Evolutionary conservation across 2,888 invertebrate species (phyloP).

Genomic region (Branchipolynoe longqiensis): DNA sequence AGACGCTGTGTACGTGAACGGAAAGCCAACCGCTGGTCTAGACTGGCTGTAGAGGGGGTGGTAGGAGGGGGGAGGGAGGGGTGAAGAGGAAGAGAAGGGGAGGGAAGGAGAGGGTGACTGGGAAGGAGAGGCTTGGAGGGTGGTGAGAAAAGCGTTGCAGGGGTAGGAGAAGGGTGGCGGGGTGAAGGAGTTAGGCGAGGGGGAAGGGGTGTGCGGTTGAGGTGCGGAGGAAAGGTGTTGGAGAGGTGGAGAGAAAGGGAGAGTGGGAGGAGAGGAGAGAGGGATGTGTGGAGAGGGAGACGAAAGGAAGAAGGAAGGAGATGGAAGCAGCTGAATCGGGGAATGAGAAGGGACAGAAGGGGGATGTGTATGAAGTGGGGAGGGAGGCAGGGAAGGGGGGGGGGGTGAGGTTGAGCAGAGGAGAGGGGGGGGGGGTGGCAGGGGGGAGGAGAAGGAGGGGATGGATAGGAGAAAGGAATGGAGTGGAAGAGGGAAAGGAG

Average conservation of each 20-base stretch:
- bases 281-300: background rate
- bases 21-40: background rate
- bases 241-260: background rate
- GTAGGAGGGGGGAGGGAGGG: background rate
- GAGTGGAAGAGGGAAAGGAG: too few relatives aligned
- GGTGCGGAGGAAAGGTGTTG: background rate
- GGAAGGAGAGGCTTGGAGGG: too few relatives aligned
- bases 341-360: constrained; percentile 1
- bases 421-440: background rate
- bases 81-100: background rate
- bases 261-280: background rate
- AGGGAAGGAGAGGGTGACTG: background rate
- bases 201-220: background rate
- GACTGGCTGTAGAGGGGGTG: background rate
- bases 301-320: background rate
- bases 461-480: too few relatives aligned
- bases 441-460: too few relatives aligned
- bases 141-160: too few relatives aligned
- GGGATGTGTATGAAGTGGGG: background rate
- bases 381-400: background rate
- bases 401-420: background rate
- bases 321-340: background rate
- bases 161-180: background rate
- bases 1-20: constrained; percentile 8
- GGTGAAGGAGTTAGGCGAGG: background rate